phyloP scores from a whole-genome alignment of 1,140 invertebrate species.

The Drosophila lini region DNA sequence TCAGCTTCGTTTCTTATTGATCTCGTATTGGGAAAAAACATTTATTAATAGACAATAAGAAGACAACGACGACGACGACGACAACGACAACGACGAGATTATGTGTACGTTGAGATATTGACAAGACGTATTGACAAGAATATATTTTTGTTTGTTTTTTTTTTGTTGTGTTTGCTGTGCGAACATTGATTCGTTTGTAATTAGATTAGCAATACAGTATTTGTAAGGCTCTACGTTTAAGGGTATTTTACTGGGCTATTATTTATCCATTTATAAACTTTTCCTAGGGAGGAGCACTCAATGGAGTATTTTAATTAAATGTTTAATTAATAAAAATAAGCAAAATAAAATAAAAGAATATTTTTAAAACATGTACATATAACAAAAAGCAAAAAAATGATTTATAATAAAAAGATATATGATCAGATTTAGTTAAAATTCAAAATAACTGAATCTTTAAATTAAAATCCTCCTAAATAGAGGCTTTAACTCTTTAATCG shows the following conservation, averaged over 20 bases:
- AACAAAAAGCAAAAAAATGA: too few relatives aligned
- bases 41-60: constrained; percentile 64
- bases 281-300: constrained; percentile 6
- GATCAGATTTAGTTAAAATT: too few relatives aligned
- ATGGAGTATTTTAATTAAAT: not conserved
- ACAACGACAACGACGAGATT: constrained; percentile 69
- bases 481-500: too few relatives aligned
- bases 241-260: constrained; percentile 22
- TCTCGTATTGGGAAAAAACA: constrained; percentile 52
- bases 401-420: not conserved
- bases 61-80: constrained; percentile 43
- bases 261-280: constrained; percentile 9
- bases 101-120: constrained; percentile 70
- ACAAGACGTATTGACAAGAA: constrained; percentile 66
- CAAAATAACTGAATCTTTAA: not conserved
- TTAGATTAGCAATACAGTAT: constrained; percentile 45
- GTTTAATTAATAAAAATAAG: not conserved
- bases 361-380: not conserved
- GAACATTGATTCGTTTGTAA: constrained; percentile 37
- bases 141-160: constrained; percentile 29
- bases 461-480: too few relatives aligned
- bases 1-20: constrained; percentile 31
- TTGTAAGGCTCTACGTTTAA: constrained; percentile 4
- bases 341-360: not conserved
- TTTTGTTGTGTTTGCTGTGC: constrained; percentile 14